phyloP scores from a whole-genome alignment of 1,140 invertebrate genomes.

The Paraescarpia echinospica region DNA sequence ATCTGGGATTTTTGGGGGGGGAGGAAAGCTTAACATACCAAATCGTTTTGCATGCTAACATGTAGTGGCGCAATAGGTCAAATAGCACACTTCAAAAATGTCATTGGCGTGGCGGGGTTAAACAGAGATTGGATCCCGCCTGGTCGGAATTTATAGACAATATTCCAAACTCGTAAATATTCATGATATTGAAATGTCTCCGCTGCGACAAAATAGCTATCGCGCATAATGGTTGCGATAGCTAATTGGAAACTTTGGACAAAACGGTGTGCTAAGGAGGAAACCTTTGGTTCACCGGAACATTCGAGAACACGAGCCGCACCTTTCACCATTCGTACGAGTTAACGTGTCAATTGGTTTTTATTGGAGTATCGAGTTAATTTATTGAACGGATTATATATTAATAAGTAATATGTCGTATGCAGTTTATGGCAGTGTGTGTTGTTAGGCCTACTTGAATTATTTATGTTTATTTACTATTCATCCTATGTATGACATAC shows the following conservation, averaged over 20 bases:
- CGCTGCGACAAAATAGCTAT: not conserved
- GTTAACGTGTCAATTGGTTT: not conserved
- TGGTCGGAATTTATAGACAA: not conserved
- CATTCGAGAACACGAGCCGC: not conserved
- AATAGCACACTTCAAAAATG: too few relatives aligned
- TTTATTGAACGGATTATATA: not conserved
- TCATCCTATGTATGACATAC: not conserved
- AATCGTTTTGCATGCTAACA: too few relatives aligned
- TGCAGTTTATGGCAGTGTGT: not conserved
- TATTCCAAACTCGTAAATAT: too few relatives aligned
- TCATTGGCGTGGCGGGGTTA: too few relatives aligned
- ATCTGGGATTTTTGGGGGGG: too few relatives aligned
- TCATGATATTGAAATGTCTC: too few relatives aligned
- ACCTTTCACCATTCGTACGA: not conserved
- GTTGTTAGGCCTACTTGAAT: not conserved
- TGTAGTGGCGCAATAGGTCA: too few relatives aligned
- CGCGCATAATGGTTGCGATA: not conserved
- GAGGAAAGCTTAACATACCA: too few relatives aligned
- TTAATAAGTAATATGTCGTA: not conserved
- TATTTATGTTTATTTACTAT: not conserved
- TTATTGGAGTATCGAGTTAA: not conserved
- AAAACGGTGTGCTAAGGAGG: not conserved
- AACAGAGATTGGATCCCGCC: not conserved
- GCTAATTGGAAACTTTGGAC: not conserved
- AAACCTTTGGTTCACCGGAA: not conserved